These are phyloP conservation scores for Andrena bucephala DNA, from an alignment of 2,888 invertebrate species.

Conservation along the genomic window DNA sequence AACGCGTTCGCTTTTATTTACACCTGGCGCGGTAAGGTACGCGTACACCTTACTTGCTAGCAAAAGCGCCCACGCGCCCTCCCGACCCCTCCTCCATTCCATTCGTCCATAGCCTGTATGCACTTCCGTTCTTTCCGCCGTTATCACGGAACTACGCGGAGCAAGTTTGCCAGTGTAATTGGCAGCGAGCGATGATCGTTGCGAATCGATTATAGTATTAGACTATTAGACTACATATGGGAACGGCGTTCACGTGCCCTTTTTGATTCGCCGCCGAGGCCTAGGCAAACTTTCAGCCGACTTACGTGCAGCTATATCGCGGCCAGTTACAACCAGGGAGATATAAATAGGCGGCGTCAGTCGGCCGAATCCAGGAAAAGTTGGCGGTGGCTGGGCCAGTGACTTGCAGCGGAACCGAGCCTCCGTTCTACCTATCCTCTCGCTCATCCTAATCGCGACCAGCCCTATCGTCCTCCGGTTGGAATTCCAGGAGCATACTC, in stretches of 20 bases:
- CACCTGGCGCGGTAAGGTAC: conserved; percentile 61
- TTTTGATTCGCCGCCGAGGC: conserved; percentile 37
- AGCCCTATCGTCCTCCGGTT: background rate
- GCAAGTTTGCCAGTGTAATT: too few relatives aligned
- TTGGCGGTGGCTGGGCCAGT: conserved; percentile 27
- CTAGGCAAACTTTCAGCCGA: conserved; percentile 40
- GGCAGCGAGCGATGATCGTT: too few relatives aligned
- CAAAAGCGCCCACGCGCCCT: conserved; percentile 54
- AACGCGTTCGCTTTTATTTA: conserved; percentile 69
- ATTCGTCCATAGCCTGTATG: too few relatives aligned
- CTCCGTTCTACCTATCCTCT: conserved; percentile 12
- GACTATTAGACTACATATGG: background rate
- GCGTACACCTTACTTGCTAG: conserved; percentile 17
- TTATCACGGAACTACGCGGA: too few relatives aligned
- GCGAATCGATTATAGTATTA: too few relatives aligned
- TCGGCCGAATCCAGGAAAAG: conserved; percentile 68
- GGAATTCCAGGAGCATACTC: too few relatives aligned
- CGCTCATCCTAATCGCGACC: background rate
- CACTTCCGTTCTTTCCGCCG: too few relatives aligned
- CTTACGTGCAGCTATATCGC: conserved; percentile 37
- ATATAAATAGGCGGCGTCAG: conserved; percentile 66
- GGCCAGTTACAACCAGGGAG: conserved; percentile 45
- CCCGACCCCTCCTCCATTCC: too few relatives aligned
- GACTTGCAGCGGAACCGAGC: conserved; percentile 31
- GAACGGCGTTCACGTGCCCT: conserved; percentile 25